These are phyloP conservation scores for Progne subis DNA, from an alignment of 2,113 vertebrate genomes.

Conservation along the genomic window DNA sequence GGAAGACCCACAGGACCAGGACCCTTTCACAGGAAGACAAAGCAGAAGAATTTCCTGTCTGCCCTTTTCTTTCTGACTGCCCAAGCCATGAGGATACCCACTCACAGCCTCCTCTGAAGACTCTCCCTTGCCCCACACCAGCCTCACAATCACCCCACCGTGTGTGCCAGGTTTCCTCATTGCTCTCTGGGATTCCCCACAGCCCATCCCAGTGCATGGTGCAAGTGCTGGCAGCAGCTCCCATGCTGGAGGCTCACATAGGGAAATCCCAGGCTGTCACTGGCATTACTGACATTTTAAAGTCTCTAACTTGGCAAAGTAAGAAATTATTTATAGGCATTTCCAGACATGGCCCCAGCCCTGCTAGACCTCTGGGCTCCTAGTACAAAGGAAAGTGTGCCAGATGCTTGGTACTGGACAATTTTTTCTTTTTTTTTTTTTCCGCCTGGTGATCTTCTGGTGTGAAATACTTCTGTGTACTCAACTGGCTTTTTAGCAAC, in stretches of 20 bases:
- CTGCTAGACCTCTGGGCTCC: background rate
- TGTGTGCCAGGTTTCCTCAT: rapidly evolving
- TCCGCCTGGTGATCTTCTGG: background rate
- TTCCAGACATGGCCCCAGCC: background rate
- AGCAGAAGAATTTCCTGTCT: background rate
- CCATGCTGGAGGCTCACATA: background rate
- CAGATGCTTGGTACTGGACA: background rate
- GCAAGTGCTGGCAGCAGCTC: background rate
- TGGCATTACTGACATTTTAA: background rate
- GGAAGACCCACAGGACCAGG: background rate
- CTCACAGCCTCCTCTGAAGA: background rate
- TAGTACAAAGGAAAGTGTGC: background rate
- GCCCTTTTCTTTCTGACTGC: background rate
- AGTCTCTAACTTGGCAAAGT: constrained; percentile 1
- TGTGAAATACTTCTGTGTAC: background rate
- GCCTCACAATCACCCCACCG: background rate
- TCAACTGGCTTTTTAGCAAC: background rate
- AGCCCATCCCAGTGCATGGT: rapidly evolving
- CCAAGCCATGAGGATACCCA: rapidly evolving
- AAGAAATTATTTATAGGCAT: constrained; percentile 16
- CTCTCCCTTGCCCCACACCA: background rate
- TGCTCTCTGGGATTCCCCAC: background rate
- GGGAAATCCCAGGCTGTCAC: constrained; percentile 1
- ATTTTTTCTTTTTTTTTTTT: background rate
- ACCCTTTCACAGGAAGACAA: background rate